Evolutionary conservation across 2,888 invertebrate genomes (phyloP).

Genomic region (Cataglyphis livida): DNA sequence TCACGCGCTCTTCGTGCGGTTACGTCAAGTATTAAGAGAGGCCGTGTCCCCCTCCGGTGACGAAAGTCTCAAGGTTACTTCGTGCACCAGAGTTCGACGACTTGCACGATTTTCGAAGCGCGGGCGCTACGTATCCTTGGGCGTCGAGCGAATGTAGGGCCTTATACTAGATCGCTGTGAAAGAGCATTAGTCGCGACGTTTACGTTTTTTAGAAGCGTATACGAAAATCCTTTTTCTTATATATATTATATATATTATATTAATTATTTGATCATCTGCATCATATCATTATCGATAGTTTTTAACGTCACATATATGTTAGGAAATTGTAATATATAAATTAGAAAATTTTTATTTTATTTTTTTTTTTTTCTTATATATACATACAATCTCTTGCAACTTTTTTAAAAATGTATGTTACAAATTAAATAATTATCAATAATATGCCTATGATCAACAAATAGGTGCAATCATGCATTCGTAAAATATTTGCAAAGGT

Average conservation of each 20-base stretch:
- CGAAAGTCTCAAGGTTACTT: constrained; percentile 77
- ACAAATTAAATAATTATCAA: not conserved
- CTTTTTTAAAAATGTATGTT: not conserved
- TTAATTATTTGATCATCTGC: not conserved
- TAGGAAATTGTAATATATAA: not conserved
- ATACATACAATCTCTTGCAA: not conserved
- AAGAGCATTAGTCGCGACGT: not conserved
- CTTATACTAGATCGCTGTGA: not conserved
- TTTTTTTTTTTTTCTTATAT: not conserved
- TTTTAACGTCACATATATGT: not conserved
- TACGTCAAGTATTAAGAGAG: constrained; percentile 77
- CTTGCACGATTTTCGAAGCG: constrained; percentile 70
- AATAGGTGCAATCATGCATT: not conserved
- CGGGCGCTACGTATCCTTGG: constrained; percentile 6
- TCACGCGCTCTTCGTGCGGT: constrained; percentile 65
- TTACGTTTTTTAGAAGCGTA: too few species aligned
- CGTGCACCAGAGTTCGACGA: constrained; percentile 72
- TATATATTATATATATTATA: too few species aligned
- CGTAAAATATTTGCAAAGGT: not conserved
- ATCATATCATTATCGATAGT: not conserved
- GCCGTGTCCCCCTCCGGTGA: constrained; percentile 65
- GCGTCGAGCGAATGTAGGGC: constrained; percentile 3
- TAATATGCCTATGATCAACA: not conserved
- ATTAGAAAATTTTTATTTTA: not conserved
- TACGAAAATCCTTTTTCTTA: not conserved